These are phyloP conservation scores for Hycleus cichorii DNA, from an alignment of 1,140 invertebrate genomes.

Conservation along the genomic window DNA sequence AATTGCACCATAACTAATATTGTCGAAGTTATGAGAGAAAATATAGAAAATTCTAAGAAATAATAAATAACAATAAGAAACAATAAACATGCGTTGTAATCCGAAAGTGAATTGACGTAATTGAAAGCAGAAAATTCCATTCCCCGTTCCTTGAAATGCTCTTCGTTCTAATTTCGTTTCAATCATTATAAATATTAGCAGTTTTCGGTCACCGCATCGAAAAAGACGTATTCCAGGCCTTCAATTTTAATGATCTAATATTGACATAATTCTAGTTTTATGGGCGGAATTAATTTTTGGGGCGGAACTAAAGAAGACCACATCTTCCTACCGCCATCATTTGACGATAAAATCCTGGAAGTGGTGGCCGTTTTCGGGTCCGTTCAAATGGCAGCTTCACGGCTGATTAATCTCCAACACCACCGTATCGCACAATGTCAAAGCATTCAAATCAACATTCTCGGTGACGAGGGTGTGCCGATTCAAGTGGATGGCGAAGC, in stretches of 20 bases:
- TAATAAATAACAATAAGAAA: too few relatives aligned
- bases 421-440: constrained; percentile 96
- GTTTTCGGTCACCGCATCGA: background rate
- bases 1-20: too few relatives aligned
- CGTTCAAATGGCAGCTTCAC: constrained; percentile 93
- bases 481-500: constrained; percentile 95
- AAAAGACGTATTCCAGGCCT: background rate
- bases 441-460: constrained; percentile 90
- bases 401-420: constrained; percentile 90
- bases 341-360: constrained; percentile 89
- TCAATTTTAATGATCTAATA: background rate
- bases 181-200: background rate
- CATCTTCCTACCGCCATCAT: constrained; percentile 77
- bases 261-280: constrained; percentile 61
- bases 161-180: too few relatives aligned
- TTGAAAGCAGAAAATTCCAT: too few relatives aligned
- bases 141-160: too few relatives aligned
- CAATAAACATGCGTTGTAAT: too few relatives aligned
- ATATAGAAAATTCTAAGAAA: too few relatives aligned
- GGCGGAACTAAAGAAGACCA: constrained; percentile 85
- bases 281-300: constrained; percentile 99
- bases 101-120: too few relatives aligned
- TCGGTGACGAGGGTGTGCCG: constrained; percentile 82
- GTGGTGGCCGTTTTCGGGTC: constrained; percentile 95
- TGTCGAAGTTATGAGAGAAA: too few relatives aligned